Percentiles rank a stretch among this genome's conserved stretches.
These are phyloP conservation scores for Plecturocebus donacophilus DNA, from an alignment of 2,113 vertebrate species.

Conservation along the genomic window DNA sequence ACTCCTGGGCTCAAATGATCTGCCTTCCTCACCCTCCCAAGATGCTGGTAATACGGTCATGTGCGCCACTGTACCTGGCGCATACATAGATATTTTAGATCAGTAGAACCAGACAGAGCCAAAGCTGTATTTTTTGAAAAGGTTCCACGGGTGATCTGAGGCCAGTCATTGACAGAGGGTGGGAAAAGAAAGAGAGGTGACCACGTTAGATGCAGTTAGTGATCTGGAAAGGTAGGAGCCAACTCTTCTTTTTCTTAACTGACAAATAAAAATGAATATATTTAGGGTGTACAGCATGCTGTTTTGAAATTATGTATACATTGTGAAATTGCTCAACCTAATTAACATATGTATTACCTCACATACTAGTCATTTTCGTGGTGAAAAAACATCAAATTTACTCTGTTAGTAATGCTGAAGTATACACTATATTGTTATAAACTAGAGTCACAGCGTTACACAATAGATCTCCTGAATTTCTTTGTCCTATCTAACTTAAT, in stretches of 20 bases:
- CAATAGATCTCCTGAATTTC: neutral
- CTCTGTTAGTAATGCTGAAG: neutral
- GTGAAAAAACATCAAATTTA: neutral
- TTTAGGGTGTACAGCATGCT: neutral
- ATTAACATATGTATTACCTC: neutral
- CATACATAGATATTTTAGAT: neutral
- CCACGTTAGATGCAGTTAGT: neutral
- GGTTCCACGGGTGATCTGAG: neutral
- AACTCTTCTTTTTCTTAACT: neutral
- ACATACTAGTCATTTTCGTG: neutral
- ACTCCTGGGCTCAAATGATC: too few relatives aligned
- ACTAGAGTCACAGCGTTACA: neutral
- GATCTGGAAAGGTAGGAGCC: neutral
- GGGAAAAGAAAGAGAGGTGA: neutral
- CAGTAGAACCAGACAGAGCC: neutral
- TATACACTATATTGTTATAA: neutral
- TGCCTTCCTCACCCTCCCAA: too few relatives aligned
- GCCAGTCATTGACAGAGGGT: neutral
- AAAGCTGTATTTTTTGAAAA: neutral
- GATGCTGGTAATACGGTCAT: too few relatives aligned
- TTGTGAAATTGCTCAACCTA: neutral
- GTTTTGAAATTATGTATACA: neutral
- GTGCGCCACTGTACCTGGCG: too few relatives aligned
- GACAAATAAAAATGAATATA: neutral
- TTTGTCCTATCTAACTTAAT: neutral